Base-by-base conservation (phyloP, 1,140 invertebrate species). In the Nymphalis io region DNA sequence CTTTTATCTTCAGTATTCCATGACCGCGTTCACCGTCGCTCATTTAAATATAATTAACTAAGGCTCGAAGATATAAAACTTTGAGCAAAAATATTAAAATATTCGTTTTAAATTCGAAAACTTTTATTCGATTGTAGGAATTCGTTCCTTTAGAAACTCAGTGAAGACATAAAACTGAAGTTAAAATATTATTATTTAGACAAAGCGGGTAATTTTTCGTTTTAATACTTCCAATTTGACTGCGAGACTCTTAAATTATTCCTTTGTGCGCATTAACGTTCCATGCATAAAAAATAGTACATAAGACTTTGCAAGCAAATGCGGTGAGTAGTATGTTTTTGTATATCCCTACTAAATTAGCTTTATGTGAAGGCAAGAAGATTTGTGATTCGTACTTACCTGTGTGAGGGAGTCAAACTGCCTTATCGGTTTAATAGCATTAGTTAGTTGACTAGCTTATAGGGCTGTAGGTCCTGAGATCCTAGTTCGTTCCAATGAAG, bases 121-220 rank as follows among this genome's bases (percentile, higher is more conserved):
- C 40, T 44, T 42, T 44, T 44, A 44, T 15, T 13, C 40, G 13
- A 44, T 44, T n/a, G 13, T 12, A 44, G 12, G 40, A n/a, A 44
- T 44, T 44, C 0, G 11, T 44, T 15, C 12, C n/a, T 13, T 44
- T 44, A n/a, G 4, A 44, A 33, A 8, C 27, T 33, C 27, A 33
- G 27, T 33, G 3, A 33, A 33, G 27, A 33, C 27, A 8, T 33
- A n/a, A 44, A 44, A 13, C 40, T n/a, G 40, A 44, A 13, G 40
- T 44, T 44, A n/a, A n/a, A 44, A n/a, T 44, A 44, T 44, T 44
- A 44, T 44, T 44, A n/a, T 44, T 44, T 44, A 44, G 13, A 44
- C 40, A 44, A 44, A 44, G 40, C n/a, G 40, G 40, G 40, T 44
- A 13, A 44, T 44, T 44, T 44, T 44, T 44, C 40, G 12, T 44